These are phyloP conservation scores for Harpalus rubripes DNA, from an alignment of 2,888 invertebrate species.

Conservation along the genomic window DNA sequence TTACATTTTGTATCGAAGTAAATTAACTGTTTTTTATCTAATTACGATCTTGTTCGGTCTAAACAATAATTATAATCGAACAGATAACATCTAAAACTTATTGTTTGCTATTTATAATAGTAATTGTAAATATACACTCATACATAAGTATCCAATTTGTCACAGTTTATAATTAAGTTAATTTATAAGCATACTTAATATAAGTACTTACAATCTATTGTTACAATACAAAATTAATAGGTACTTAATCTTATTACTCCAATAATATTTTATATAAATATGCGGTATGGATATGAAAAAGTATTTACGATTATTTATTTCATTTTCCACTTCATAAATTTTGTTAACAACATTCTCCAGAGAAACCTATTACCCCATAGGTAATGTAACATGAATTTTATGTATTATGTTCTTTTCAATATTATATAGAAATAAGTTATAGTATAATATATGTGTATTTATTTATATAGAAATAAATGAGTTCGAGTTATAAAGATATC, in stretches of 20 bases:
- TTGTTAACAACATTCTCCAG: background rate
- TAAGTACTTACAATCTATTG: conserved; percentile 22
- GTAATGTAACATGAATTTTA: background rate
- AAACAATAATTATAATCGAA: background rate
- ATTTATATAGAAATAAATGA: no score
- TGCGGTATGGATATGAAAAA: background rate
- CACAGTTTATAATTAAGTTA: conserved; percentile 19
- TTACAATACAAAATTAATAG: conserved; percentile 8
- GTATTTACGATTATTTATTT: background rate
- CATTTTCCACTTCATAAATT: background rate
- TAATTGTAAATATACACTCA: background rate
- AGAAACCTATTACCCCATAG: background rate
- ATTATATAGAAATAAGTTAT: no score
- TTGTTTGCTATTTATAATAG: background rate
- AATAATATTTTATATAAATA: conserved; percentile 9
- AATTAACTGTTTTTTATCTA: no score
- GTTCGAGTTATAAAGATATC: no score
- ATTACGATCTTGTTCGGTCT: background rate
- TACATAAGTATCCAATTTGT: conserved; percentile 28
- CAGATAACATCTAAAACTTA: conserved; percentile 14
- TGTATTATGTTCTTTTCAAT: no score
- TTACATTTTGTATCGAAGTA: background rate
- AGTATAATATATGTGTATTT: no score
- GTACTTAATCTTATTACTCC: conserved; percentile 23
- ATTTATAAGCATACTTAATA: conserved; percentile 17